Base-by-base conservation (phyloP, 2,888 invertebrate genomes). In the Oegoconia quadripuncta region DNA sequence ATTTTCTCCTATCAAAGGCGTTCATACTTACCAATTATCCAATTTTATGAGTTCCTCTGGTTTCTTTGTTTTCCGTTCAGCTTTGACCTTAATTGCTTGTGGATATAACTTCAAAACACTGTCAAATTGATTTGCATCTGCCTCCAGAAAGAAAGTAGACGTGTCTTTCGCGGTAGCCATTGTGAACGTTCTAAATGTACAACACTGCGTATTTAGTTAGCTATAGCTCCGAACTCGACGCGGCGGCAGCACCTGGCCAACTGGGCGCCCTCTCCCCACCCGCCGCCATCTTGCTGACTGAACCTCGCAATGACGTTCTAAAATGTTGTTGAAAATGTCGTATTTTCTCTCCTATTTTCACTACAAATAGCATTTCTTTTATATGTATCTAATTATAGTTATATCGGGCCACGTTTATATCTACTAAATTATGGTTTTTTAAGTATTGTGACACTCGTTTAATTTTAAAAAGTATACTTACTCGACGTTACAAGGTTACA, bases 21-120 rank as follows among this genome's bases (percentile, higher is more conserved):
- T 81, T 77, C 66, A 68, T 74, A 93, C 95, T 95, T 89, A 96
- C 97, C 97, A 97, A 82, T 95, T 94, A 89, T 97, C 97, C 89
- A 97, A 90, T 88, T 97, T 96, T 84, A 97, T 93, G 74, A 97
- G 91, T 88, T 97, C 97, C 81, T 97, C 97, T 40, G 97, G 95
- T 89, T 95, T 97, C 90, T 97, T 97, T 77, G 92, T 93, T 82
- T 94, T 95, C 81, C 91, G 92, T 80, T 96, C 95, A 50, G 97
- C 96, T 89, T 97, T 97, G 63, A 97, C 87, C 88, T 93, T 93
- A 59, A 97, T 90, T 61, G 96, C 97, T 90, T 96, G 93, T 66
- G 96, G 96, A 88, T 97, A 97, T 71, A 97, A 90, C 89, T 94
- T 93, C 74, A 95, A 91, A 76, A 97, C 95, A 89, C 93, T 93